Base-by-base conservation (phyloP, 1,140 invertebrate species). In the Drosophila azteca region DNA sequence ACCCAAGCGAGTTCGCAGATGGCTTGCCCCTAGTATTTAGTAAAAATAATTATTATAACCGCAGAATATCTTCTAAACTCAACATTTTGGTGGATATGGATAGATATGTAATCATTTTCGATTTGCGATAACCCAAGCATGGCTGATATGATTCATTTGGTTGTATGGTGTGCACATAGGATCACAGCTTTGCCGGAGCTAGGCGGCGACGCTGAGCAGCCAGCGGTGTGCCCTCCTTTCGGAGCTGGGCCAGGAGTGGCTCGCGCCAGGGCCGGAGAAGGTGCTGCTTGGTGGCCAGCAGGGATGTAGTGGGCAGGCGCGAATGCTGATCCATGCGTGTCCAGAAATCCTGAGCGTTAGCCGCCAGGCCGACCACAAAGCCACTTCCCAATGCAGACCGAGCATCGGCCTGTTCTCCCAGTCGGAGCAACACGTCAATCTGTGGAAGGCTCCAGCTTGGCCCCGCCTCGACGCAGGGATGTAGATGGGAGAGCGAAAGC, bases 381-480 rank as follows among this genome's bases (percentile, higher is more conserved):
- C 96, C 95, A 79, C 93, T 92, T 29, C 95, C 91, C 15, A 93
- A 90, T 2, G 97, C 97, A 92, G 97, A 95, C 55, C 93, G 62
- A 6, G 97, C 97, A 67, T 93, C 93, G 62, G 99, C 93, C 92
- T 95, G 97, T 61, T 95, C 93, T 71, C 96, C 96, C 63, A 98
- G 95, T 6, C 44, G 51, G 26, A 96, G 91, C 41, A 99, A 92
- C 92, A 98, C 92, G 92, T 98, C 96, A 31, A 98, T 92, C 80
- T 92, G 93, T 0, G 97, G 96, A 90, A 98, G 98, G 35, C 94
- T 95, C 76, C 95, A 96, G 9, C 96, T 95, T 6, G 97, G 97
- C 87, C 96, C 95, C 13, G 95, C 97, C 93, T 99, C 97, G 11
- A 96, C 94, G 60, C 95, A 94, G 55, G 98, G 92, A 20, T 96